Conservation (phyloP, 2,113 vertebrate species). For the Tupaia tana region DNA sequence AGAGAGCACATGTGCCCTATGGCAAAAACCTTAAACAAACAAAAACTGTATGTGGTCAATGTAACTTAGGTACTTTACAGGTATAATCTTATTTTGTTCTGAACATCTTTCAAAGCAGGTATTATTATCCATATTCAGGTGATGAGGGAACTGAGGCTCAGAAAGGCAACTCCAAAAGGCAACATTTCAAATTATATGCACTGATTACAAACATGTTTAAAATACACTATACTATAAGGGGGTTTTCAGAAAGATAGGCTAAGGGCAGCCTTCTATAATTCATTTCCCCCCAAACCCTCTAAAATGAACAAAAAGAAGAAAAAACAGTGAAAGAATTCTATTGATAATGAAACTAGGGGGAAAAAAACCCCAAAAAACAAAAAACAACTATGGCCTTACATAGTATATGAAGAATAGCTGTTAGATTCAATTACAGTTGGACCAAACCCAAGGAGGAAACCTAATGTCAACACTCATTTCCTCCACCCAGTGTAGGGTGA, state of each 20-base stretch:
- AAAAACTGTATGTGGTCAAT: neutral
- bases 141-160: neutral
- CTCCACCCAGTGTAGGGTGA: neutral
- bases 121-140: neutral
- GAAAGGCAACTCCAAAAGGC: neutral
- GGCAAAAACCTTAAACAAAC: too few species aligned
- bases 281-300: neutral
- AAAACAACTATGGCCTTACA: neutral
- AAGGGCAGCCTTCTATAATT: neutral
- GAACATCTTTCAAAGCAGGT: neutral
- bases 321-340: neutral
- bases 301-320: neutral
- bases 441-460: neutral
- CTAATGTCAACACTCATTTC: neutral
- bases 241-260: neutral
- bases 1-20: too few species aligned
- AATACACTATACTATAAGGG: neutral
- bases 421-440: neutral
- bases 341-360: neutral
- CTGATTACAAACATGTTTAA: neutral
- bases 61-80: neutral
- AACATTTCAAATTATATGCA: neutral
- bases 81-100: neutral
- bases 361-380: too few species aligned
- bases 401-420: neutral